These are phyloP conservation scores for Dasysyrphus tricinctus DNA, from an alignment of 2,888 invertebrate species.

Conservation along the genomic window DNA sequence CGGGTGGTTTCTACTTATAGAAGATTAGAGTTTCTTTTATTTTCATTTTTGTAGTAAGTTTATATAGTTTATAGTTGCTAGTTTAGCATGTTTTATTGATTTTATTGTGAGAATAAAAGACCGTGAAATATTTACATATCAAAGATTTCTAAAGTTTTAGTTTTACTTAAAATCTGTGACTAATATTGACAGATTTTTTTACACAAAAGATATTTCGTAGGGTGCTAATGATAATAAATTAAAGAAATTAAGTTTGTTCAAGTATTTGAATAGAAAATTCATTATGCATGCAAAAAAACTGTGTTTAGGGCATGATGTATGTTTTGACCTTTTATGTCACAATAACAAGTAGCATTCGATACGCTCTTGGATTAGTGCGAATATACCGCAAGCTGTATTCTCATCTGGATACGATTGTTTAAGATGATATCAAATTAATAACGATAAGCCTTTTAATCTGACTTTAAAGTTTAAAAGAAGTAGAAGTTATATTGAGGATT, in stretches of 20 bases:
- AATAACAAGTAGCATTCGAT: neutral
- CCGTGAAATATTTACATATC: neutral
- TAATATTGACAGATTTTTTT: constrained; percentile 11
- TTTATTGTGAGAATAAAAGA: neutral
- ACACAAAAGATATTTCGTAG: neutral
- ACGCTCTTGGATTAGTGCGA: neutral
- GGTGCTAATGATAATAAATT: constrained; percentile 24
- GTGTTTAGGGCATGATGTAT: neutral
- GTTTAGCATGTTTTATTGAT: neutral
- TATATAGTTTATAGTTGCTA: neutral
- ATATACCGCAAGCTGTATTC: neutral
- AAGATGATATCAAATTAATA: neutral
- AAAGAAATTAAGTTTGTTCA: neutral
- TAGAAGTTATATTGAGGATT: neutral
- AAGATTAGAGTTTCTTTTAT: constrained; percentile 26
- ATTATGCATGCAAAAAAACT: constrained; percentile 31
- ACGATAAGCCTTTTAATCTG: neutral
- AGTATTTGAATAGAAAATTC: constrained; percentile 8
- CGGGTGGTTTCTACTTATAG: constrained; percentile 1
- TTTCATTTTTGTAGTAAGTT: neutral
- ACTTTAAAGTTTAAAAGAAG: neutral
- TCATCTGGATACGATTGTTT: too few species aligned
- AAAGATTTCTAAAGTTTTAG: constrained; percentile 30
- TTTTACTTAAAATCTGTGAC: constrained; percentile 21
- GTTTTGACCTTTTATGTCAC: constrained; percentile 10